Conservation (phyloP, 2,888 invertebrate genomes). For the Eristalinus aeneus region DNA sequence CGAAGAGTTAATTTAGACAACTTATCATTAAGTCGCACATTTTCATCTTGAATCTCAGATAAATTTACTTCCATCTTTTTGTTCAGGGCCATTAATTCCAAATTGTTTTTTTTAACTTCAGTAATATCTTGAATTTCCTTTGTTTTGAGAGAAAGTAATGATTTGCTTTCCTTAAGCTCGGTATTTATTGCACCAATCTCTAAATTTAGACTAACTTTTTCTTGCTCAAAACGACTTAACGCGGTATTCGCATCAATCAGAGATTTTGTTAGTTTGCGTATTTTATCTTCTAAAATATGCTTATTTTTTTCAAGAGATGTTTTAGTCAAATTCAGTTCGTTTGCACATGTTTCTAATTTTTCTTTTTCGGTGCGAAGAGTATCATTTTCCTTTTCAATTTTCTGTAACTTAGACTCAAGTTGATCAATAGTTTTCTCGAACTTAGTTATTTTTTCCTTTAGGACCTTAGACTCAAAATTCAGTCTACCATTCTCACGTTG, state of each 20-base stretch:
- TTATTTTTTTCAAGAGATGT: conserved; percentile 73
- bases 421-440: conserved; percentile 72
- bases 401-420: conserved; percentile 68
- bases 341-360: conserved; percentile 71
- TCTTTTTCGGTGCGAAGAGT: conserved; percentile 69
- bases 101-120: conserved; percentile 52
- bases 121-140: conserved; percentile 54
- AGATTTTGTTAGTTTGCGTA: conserved; percentile 71
- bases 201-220: conserved; percentile 73
- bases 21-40: conserved; percentile 69
- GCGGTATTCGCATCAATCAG: conserved; percentile 59
- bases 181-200: conserved; percentile 76
- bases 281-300: conserved; percentile 72
- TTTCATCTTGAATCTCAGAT: conserved; percentile 66
- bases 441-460: conserved; percentile 71
- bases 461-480: conserved; percentile 67
- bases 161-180: conserved; percentile 68
- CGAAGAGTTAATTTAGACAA: conserved; percentile 72
- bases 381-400: conserved; percentile 66
- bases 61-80: conserved; percentile 62
- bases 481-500: conserved; percentile 72
- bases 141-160: conserved; percentile 53
- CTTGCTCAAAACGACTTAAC: conserved; percentile 72
- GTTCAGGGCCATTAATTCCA: conserved; percentile 54
- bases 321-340: conserved; percentile 71